phyloP scores from a whole-genome alignment of 2,113 vertebrate species.

The Onychostoma macrolepis region DNA sequence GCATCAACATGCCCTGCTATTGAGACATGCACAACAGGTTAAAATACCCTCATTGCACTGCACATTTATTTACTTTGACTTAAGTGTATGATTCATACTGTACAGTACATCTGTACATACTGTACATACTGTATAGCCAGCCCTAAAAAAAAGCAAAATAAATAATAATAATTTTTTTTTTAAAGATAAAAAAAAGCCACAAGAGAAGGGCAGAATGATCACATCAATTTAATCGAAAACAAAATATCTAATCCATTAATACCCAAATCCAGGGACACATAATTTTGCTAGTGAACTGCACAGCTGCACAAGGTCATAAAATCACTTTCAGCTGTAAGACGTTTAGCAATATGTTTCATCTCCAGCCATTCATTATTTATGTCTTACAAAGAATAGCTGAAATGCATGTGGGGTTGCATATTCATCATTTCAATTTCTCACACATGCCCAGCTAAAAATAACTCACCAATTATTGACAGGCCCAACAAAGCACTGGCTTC shows the following conservation, averaged over 20 bases:
- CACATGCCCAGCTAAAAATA: slow-evolving; percentile 43
- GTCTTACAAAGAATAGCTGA: slow-evolving; percentile 45
- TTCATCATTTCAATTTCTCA: slow-evolving; percentile 36
- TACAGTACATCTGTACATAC: neutral
- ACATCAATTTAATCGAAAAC: neutral
- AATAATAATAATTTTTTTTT: too few relatives aligned
- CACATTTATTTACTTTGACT: neutral
- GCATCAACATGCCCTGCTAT: neutral
- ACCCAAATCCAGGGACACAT: neutral
- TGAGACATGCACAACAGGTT: neutral
- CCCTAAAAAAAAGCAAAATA: neutral
- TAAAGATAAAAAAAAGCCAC: too few relatives aligned
- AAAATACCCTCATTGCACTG: neutral
- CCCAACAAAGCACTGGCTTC: slow-evolving; percentile 27
- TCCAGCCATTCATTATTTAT: slow-evolving; percentile 40
- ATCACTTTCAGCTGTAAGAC: slow-evolving; percentile 38
- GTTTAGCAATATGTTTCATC: slow-evolving; percentile 24
- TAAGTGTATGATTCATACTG: neutral
- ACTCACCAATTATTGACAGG: slow-evolving; percentile 3
- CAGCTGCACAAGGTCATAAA: slow-evolving; percentile 16
- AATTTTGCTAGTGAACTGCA: neutral
- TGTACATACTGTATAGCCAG: neutral
- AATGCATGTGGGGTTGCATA: slow-evolving; percentile 42
- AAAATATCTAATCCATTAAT: neutral
- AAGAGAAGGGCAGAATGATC: neutral